Percentiles rank a stretch among this genome's conserved stretches.
Evolutionary conservation across 2,888 invertebrate genomes (phyloP).

Genomic region (Cephus rjabovi): DNA sequence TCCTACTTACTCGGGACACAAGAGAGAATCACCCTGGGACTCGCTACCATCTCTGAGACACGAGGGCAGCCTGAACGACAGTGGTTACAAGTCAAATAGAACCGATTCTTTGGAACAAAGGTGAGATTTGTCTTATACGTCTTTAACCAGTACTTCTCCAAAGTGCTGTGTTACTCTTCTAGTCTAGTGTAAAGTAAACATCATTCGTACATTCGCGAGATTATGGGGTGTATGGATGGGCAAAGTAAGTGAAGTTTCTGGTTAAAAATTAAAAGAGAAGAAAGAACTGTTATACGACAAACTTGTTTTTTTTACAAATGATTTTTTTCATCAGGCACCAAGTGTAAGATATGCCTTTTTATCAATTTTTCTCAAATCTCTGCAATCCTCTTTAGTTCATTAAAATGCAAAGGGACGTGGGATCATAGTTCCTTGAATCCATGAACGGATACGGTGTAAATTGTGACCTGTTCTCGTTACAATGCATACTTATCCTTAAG

Average conservation of each 20-base stretch:
- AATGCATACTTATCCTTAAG: slow-evolving; percentile 33
- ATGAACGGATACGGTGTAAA: neutral
- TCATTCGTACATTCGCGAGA: neutral
- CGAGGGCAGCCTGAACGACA: slow-evolving; percentile 88
- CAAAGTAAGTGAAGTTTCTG: neutral
- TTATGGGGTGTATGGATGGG: neutral
- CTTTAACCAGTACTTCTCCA: neutral
- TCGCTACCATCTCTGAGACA: slow-evolving; percentile 87
- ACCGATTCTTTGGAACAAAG: slow-evolving; percentile 90
- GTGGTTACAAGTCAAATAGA: slow-evolving; percentile 86
- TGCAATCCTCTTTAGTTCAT: too few species aligned
- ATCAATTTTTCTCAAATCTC: too few species aligned
- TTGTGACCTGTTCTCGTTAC: slow-evolving; percentile 30
- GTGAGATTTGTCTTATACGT: slow-evolving; percentile 66
- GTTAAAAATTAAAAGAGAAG: neutral
- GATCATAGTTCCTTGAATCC: neutral
- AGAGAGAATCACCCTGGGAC: slow-evolving; percentile 86
- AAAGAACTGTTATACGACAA: too few species aligned
- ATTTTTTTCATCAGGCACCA: too few species aligned
- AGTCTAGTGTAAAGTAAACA: neutral
- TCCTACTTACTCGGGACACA: slow-evolving; percentile 68
- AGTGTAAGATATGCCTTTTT: too few species aligned
- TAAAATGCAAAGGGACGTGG: too few species aligned
- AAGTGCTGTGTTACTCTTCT: neutral
- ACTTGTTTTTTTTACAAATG: too few species aligned